A percentile compares a stretch with the other conserved stretches of the same genome.
phyloP scores from a whole-genome alignment of 2,113 vertebrate genomes.

The Plestiodon gilberti region DNA sequence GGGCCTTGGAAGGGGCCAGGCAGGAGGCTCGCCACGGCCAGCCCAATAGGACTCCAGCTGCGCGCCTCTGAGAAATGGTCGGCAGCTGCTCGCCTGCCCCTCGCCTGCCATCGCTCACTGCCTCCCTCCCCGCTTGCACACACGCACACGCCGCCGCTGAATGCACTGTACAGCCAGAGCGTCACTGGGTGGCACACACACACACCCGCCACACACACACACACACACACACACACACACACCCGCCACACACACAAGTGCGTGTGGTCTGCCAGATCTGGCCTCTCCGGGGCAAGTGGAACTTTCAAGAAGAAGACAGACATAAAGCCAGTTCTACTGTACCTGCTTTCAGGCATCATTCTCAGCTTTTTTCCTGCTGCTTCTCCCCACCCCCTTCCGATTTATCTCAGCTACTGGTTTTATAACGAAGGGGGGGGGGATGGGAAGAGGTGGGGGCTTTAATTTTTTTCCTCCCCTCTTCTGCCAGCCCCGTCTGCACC shows the following conservation, averaged over 20 bases:
- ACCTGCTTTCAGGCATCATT: slow-evolving; percentile 75
- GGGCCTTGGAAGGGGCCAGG: slow-evolving; percentile 70
- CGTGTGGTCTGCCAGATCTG: slow-evolving; percentile 58
- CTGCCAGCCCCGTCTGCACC: slow-evolving; percentile 74
- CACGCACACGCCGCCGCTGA: not conserved
- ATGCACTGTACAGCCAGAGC: slow-evolving; percentile 40
- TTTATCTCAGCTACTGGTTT: slow-evolving; percentile 66
- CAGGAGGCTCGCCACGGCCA: slow-evolving; percentile 28
- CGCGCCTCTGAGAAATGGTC: slow-evolving; percentile 31
- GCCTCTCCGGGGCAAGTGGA: slow-evolving; percentile 71
- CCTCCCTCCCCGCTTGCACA: not conserved
- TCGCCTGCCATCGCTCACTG: slow-evolving; percentile 29
- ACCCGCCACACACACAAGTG: slow-evolving; percentile 1
- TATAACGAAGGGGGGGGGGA: slow-evolving; percentile 45
- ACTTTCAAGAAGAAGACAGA: slow-evolving; percentile 72
- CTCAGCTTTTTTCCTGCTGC: slow-evolving; percentile 67
- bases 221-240: too few species aligned
- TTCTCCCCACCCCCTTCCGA: slow-evolving; percentile 71
- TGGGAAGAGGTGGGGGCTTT: slow-evolving; percentile 56
- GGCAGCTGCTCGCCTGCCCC: slow-evolving; percentile 17
- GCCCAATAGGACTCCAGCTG: slow-evolving; percentile 29
- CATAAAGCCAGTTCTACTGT: slow-evolving; percentile 67
- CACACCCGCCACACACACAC: too few species aligned
- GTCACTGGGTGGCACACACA: slow-evolving; percentile 43
- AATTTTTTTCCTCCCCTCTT: slow-evolving; percentile 41